phyloP scores from a whole-genome alignment of 2,113 vertebrate genomes.

The Propithecus coquereli region DNA sequence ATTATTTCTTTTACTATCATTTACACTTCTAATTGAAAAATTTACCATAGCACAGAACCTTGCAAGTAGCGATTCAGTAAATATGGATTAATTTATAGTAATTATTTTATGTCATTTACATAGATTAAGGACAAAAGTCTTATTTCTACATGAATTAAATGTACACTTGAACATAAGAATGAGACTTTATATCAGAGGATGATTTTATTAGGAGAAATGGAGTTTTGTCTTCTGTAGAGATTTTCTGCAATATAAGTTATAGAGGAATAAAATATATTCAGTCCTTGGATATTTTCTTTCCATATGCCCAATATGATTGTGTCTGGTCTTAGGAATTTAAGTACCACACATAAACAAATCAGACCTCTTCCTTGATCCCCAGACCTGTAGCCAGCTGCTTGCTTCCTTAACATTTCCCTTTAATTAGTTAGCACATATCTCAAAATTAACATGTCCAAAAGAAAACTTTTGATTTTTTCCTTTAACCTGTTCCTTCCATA shows the following conservation, averaged over 20 bases:
- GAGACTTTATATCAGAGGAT: neutral
- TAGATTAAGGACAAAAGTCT: neutral
- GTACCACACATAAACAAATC: neutral
- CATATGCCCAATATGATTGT: neutral
- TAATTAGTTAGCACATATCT: neutral
- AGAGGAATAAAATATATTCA: neutral
- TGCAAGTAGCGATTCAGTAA: neutral
- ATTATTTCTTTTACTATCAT: neutral
- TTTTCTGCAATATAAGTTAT: neutral
- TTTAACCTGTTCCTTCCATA: neutral
- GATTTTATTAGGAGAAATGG: neutral
- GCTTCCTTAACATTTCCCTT: neutral
- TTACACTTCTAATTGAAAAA: neutral
- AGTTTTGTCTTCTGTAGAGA: neutral
- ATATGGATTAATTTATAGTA: neutral
- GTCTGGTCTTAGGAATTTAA: neutral
- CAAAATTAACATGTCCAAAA: neutral
- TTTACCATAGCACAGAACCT: neutral
- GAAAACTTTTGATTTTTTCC: conserved; percentile 11
- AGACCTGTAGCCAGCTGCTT: neutral
- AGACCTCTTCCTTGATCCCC: neutral
- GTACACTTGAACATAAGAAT: conserved; percentile 14
- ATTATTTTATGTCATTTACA: neutral
- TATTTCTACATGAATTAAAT: neutral
- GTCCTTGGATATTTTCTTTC: neutral